Conservation (phyloP, 2,797 vertebrate species). For the Neostethus bicornis region DNA sequence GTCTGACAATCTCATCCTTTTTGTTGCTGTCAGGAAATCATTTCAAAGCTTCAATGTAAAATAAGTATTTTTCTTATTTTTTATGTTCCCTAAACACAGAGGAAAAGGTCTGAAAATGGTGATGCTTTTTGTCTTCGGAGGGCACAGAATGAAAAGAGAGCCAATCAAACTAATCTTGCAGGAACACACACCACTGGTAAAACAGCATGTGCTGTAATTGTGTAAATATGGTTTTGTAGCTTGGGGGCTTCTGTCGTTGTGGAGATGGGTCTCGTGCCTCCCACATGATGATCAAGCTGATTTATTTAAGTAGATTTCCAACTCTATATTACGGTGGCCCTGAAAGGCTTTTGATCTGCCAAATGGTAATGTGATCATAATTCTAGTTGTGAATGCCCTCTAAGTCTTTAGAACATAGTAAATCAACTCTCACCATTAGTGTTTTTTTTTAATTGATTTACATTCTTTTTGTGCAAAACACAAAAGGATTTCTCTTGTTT, state of each 20-base stretch:
- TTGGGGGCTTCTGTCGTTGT: conserved; percentile 14
- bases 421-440: neutral
- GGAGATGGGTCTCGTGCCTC: conserved; percentile 10
- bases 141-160: conserved; percentile 14
- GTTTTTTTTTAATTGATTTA: conserved; percentile 1
- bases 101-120: neutral
- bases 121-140: conserved; percentile 5
- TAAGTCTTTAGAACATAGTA: neutral
- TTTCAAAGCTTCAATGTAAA: conserved; percentile 1
- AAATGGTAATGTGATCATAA: neutral
- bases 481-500: conserved; percentile 15
- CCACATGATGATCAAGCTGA: conserved; percentile 20
- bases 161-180: conserved; percentile 2
- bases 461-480: conserved; percentile 17
- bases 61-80: neutral
- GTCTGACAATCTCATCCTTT: too few species aligned
- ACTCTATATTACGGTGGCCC: conserved; percentile 10
- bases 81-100: neutral
- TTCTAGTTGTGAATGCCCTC: neutral
- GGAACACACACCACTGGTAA: conserved; percentile 9
- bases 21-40: neutral
- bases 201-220: conserved; percentile 5
- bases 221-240: conserved; percentile 13
- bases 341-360: conserved; percentile 9
- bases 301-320: conserved; percentile 2